Evolutionary conservation across 1,140 invertebrate genomes (phyloP).

Genomic region (Apis mellifera): Amel_HAv3.1 CM009934.2:8220001-8220500

Average conservation of each 20-base stretch:
- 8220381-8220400: too few species aligned
- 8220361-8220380: too few species aligned
- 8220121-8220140: constrained; percentile 26
- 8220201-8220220: constrained; percentile 22
- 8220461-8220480: too few species aligned
- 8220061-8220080: constrained; percentile 54
- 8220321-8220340: not conserved
- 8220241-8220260: not conserved
- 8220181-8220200: constrained; percentile 26
- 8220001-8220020: constrained; percentile 46
- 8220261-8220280: not conserved
- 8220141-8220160: constrained; percentile 46
- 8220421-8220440: too few species aligned
- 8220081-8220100: too few species aligned
- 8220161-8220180: constrained; percentile 36
- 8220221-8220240: not conserved
- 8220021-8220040: constrained; percentile 54
- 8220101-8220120: too few species aligned
- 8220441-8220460: too few species aligned
- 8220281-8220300: too few species aligned
- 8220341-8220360: not conserved
- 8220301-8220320: not conserved
- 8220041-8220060: constrained; percentile 47
- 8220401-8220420: too few species aligned
- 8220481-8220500: too few species aligned